Conservation (phyloP, 1,140 invertebrate species). For the Lutraria rhynchaena region DNA sequence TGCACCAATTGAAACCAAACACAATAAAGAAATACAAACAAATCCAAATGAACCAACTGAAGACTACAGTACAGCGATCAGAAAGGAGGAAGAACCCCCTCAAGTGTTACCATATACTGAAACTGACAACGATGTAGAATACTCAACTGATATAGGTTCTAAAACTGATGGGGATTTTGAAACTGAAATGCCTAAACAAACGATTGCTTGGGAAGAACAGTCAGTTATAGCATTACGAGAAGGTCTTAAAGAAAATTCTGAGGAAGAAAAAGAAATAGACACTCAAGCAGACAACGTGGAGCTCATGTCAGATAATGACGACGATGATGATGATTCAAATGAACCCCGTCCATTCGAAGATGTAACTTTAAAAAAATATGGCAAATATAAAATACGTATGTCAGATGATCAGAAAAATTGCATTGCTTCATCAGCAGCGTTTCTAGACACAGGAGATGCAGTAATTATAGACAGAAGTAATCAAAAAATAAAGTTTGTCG, state of each 20-base stretch:
- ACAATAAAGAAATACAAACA: neutral
- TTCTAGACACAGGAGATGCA: conserved; percentile 42
- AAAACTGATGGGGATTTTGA: conserved; percentile 3
- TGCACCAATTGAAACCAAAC: neutral
- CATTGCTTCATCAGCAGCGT: conserved; percentile 37
- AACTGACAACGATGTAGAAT: neutral
- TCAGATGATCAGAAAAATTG: conserved; percentile 41
- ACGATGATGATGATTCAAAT: neutral
- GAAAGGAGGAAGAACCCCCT: neutral
- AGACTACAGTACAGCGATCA: neutral
- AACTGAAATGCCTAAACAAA: neutral
- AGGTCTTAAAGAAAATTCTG: neutral
- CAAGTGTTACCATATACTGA: neutral
- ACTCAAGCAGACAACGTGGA: neutral
- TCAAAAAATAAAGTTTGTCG: conserved; percentile 46
- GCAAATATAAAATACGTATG: conserved; percentile 51
- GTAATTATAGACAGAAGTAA: conserved; percentile 52
- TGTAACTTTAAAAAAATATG: conserved; percentile 36
- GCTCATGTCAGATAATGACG: neutral
- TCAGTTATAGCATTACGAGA: neutral
- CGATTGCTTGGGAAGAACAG: neutral
- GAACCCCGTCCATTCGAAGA: conserved; percentile 18
- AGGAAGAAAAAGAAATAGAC: conserved; percentile 4
- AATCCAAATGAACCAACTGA: neutral
- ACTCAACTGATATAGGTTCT: neutral